phyloP scores from a whole-genome alignment of 2,888 invertebrate genomes.

The Drosophila rubida region DNA sequence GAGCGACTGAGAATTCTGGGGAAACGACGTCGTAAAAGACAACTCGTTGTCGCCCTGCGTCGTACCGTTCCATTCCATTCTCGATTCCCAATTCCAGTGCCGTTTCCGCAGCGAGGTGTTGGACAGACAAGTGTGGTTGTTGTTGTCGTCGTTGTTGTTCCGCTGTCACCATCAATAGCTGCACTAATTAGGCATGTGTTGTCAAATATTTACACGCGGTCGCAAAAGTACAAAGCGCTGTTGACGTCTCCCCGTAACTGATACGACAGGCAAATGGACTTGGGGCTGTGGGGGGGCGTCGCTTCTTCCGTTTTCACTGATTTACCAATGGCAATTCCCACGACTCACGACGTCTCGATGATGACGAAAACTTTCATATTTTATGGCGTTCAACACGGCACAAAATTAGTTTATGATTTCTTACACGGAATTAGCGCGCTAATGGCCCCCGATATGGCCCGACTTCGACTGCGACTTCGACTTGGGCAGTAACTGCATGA shows the following conservation, averaged over 20 bases:
- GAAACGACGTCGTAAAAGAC: conserved; percentile 72
- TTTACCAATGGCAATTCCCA: conserved; percentile 70
- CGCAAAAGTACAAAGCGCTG: conserved; percentile 80
- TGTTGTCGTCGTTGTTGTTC: conserved; percentile 54
- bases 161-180: conserved; percentile 79
- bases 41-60: conserved; percentile 27
- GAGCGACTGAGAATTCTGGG: conserved; percentile 54
- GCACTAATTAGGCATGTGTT: conserved; percentile 84
- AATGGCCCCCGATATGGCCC: conserved; percentile 40
- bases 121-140: conserved; percentile 57
- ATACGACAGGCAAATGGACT: conserved; percentile 31
- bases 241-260: conserved; percentile 45
- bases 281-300: conserved; percentile 1
- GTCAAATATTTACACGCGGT: conserved; percentile 82
- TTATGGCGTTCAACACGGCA: conserved; percentile 63
- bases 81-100: conserved; percentile 22
- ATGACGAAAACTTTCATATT: conserved; percentile 74
- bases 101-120: conserved; percentile 24
- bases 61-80: conserved; percentile 51
- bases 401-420: conserved; percentile 67
- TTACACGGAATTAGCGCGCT: conserved; percentile 69
- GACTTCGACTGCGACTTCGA: too few species aligned
- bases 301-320: conserved; percentile 76
- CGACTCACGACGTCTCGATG: conserved; percentile 62
- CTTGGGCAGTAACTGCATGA: conserved; percentile 54